Conservation (phyloP, 2,113 vertebrate species). For the Edolisoma coerulescens region DNA sequence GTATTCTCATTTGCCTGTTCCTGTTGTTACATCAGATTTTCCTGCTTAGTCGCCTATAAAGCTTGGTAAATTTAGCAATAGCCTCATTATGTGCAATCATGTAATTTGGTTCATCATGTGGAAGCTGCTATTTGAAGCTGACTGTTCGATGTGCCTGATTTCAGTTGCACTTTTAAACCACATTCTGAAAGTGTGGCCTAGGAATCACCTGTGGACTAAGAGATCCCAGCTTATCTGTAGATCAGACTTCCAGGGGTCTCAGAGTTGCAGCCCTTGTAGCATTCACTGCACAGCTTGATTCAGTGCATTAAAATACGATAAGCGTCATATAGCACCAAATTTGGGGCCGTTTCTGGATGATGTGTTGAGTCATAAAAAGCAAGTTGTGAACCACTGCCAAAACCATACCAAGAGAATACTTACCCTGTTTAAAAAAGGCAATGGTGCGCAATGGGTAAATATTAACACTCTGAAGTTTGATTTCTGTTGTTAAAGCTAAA, state of each 20-base stretch:
- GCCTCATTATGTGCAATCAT: conserved; percentile 18
- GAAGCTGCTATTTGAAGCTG: conserved; percentile 6
- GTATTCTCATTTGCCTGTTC: background rate
- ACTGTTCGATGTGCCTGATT: background rate
- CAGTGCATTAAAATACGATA: background rate
- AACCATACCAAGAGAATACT: background rate
- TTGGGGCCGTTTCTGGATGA: background rate
- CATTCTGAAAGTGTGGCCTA: background rate
- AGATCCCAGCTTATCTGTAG: background rate
- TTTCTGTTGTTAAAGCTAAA: background rate
- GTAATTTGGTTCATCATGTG: conserved; percentile 25
- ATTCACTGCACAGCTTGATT: background rate
- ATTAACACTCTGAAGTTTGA: background rate
- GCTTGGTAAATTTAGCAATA: conserved; percentile 14
- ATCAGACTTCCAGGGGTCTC: background rate
- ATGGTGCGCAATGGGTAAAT: background rate
- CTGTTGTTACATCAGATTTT: conserved; percentile 10
- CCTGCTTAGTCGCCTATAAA: background rate
- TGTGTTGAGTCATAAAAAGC: background rate
- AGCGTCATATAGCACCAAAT: background rate
- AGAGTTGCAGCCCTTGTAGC: background rate
- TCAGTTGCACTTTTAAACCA: background rate
- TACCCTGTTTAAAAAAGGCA: background rate
- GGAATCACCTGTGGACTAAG: background rate
- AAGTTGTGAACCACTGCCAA: background rate